phyloP scores from a whole-genome alignment of 2,797 vertebrate genomes.

The Poeciliopsis gracilis region DNA sequence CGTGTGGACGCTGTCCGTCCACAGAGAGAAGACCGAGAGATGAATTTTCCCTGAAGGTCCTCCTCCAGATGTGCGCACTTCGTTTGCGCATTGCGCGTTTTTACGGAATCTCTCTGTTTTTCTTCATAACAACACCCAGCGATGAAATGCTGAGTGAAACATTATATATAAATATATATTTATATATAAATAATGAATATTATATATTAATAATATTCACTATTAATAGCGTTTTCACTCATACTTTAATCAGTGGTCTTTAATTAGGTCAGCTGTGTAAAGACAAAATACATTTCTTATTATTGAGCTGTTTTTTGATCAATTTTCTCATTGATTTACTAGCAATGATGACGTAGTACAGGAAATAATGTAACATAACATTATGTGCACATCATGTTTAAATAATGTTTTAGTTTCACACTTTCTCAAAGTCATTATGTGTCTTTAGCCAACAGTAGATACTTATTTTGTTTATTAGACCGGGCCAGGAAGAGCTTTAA shows the following conservation, averaged over 20 bases:
- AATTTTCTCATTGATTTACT: neutral
- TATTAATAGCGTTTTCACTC: no score
- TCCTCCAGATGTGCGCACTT: constrained; percentile 74
- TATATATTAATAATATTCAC: no score
- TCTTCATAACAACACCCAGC: neutral
- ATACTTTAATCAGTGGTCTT: neutral
- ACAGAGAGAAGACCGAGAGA: constrained; percentile 27
- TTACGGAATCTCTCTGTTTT: neutral
- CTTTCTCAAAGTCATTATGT: neutral
- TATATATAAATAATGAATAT: neutral
- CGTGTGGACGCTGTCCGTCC: constrained; percentile 72
- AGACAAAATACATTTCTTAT: neutral
- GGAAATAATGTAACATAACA: neutral
- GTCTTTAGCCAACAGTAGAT: neutral
- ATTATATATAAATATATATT: neutral
- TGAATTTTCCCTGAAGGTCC: constrained; percentile 57
- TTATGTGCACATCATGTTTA: neutral
- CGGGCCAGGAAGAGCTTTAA: neutral
- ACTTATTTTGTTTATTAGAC: neutral
- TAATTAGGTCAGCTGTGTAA: neutral
- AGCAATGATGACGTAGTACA: neutral
- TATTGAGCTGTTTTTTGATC: neutral
- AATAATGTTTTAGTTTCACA: neutral
- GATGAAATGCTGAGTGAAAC: no score
- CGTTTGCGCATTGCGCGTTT: constrained; percentile 13